Evolutionary conservation across 2,113 vertebrate species (phyloP).

Genomic region (Choloepus hoffmanni): DNA sequence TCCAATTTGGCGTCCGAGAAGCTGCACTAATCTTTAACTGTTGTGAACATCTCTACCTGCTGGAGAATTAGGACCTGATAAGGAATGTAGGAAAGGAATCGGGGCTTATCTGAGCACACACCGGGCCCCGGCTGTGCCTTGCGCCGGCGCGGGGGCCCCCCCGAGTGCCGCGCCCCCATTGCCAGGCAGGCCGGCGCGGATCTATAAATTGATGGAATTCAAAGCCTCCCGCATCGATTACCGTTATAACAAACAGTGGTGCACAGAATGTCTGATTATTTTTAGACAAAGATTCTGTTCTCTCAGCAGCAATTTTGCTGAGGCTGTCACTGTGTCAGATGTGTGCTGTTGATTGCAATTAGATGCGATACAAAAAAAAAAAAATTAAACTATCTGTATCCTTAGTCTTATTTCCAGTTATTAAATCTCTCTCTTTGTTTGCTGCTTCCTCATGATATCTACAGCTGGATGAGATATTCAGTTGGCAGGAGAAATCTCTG

Average conservation of each 20-base stretch:
- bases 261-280: slow-evolving; percentile 99
- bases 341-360: slow-evolving; percentile 99
- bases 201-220: slow-evolving; percentile 99
- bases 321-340: slow-evolving; percentile 99
- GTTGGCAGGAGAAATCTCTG: slow-evolving; percentile 84
- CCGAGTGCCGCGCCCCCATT: slow-evolving; percentile 91
- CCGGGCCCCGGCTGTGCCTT: slow-evolving; percentile 84
- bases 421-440: slow-evolving; percentile 90
- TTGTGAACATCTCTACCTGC: slow-evolving; percentile 93
- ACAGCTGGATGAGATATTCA: slow-evolving; percentile 87
- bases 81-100: slow-evolving; percentile 95
- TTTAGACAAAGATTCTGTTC: slow-evolving; percentile 99
- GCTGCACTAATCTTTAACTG: slow-evolving; percentile 96
- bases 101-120: slow-evolving; percentile 96
- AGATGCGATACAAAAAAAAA: slow-evolving; percentile 95
- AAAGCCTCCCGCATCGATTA: slow-evolving; percentile 99
- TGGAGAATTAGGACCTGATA: slow-evolving; percentile 93
- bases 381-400: slow-evolving; percentile 94
- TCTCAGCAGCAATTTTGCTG: slow-evolving; percentile 99
- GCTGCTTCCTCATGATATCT: slow-evolving; percentile 85
- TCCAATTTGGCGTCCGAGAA: slow-evolving; percentile 95
- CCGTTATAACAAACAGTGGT: slow-evolving; percentile 99
- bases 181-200: slow-evolving; percentile 98
- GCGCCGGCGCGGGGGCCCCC: slow-evolving; percentile 79
- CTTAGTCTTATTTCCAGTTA: slow-evolving; percentile 90